phyloP scores from a whole-genome alignment of 2,888 invertebrate species.

The Raillietiella orientalis region DNA sequence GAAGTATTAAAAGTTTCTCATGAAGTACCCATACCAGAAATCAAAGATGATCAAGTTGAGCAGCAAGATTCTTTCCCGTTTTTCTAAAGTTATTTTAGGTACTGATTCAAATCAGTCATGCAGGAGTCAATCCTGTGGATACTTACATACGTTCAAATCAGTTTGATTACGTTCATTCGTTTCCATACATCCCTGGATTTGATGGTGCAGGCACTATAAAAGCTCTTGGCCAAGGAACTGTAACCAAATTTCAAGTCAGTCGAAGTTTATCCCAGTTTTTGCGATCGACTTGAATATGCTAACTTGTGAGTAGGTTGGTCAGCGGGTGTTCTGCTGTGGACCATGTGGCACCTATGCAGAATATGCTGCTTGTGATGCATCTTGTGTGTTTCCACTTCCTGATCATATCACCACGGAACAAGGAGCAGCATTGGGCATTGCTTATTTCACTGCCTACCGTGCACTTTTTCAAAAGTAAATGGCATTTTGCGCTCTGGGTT shows the following conservation, averaged over 20 bases:
- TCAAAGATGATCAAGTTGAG: constrained; percentile 6
- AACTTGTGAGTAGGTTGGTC: constrained; percentile 11
- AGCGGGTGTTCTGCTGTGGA: constrained; percentile 13
- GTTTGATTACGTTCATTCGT: constrained; percentile 12
- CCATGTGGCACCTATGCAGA: constrained; percentile 16
- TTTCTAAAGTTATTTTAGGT: constrained; percentile 12
- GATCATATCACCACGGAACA: constrained; percentile 15
- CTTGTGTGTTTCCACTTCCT: constrained; percentile 12
- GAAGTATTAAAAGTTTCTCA: constrained; percentile 13
- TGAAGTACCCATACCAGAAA: constrained; percentile 9
- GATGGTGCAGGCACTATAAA: constrained; percentile 20
- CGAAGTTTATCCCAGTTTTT: constrained; percentile 1
- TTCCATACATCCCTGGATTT: constrained; percentile 19
- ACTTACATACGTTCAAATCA: constrained; percentile 19
- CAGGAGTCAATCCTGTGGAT: constrained; percentile 23
- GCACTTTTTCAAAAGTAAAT: constrained; percentile 16
- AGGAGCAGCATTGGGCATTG: constrained; percentile 19
- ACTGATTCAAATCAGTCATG: constrained; percentile 15
- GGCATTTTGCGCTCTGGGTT: not conserved
- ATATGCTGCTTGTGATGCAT: constrained; percentile 12
- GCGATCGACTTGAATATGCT: not conserved
- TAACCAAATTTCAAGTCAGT: constrained; percentile 1
- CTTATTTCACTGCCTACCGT: constrained; percentile 21
- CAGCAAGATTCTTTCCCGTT: constrained; percentile 2
- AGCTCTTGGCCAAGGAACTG: constrained; percentile 12